Conservation (phyloP, 2,113 vertebrate genomes). For the Cromileptes altivelis region DNA sequence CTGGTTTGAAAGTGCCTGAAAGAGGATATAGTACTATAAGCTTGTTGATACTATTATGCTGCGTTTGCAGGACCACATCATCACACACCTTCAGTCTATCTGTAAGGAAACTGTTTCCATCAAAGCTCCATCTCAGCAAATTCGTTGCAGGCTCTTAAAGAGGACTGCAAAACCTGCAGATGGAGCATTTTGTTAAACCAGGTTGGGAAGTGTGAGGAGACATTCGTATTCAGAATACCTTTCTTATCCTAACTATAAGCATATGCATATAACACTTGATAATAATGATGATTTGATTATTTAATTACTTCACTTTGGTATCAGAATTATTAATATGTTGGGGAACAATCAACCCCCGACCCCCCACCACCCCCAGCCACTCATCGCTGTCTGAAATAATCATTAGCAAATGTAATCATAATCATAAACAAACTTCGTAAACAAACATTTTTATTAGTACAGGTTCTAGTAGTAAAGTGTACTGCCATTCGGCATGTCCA, state of each 20-base stretch:
- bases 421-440: too few relatives aligned
- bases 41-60: neutral
- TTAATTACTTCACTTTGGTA: too few relatives aligned
- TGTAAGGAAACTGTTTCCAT: neutral
- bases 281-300: too few relatives aligned
- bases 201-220: neutral
- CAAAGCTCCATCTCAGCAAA: neutral
- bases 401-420: too few relatives aligned
- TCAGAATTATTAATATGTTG: too few relatives aligned
- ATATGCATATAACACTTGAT: neutral
- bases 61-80: neutral
- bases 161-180: neutral
- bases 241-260: neutral
- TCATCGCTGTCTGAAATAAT: too few relatives aligned
- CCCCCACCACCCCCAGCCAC: too few relatives aligned
- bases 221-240: neutral
- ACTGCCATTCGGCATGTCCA: too few relatives aligned
- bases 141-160: neutral
- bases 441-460: too few relatives aligned
- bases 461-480: too few relatives aligned
- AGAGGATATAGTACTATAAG: neutral
- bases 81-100: neutral
- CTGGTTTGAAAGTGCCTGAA: neutral
- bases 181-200: slow-evolving; percentile 2
- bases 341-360: too few relatives aligned